Evolutionary conservation across 2,888 invertebrate genomes (phyloP), one percentile per base, ranked within the genome.

Genomic region (Lasioglossum figueresi): DNA sequence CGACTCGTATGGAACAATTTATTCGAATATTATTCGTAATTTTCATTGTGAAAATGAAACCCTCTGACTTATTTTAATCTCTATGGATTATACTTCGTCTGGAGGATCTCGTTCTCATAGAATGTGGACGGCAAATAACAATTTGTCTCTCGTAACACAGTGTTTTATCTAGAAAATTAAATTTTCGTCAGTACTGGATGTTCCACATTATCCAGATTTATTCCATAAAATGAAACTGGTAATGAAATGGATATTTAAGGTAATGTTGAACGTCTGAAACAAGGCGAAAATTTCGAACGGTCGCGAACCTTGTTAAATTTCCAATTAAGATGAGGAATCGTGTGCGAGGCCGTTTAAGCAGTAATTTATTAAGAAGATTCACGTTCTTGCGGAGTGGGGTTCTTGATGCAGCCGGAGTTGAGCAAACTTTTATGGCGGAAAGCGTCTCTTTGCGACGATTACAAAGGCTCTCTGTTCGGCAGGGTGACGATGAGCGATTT

Each of bases 401-500:
- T 68, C 34, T 12, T 40, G 63, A 71, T 31, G 31, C 40, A 40
- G 48, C 63, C n/a, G 12, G 43, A 66, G 66, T 37, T 66, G 45
- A 76, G 66, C 45, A 43, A 76, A 76, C 76, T 48, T 48, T 76
- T 45, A 16, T 14, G 72, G 34, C 66, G 27, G 48, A 34, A 34
- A 68, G n/a, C 45, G 70, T 45, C 66, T 70, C 72, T 66, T n/a
- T n/a, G 68, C 73, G 16, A 34, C 52, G 66, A 71, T 77, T 81
- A 81, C 56, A 77, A 72, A 81, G 56, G 45, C 71, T 40, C 48
- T n/a, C 37, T 14, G 63, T 76, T 40, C 40, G 40, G 31, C 8
- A 52, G 72, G 40, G 48, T 68, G 48, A 73, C 73, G 48, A 73
- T 73, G 63, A 83, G 76, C 37, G 48, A 76, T 37, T 75, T 82